Evolutionary conservation across 2,888 invertebrate genomes (phyloP), one percentile per base, ranked within the genome.

Genomic region (Epirrhoe tristata): DNA sequence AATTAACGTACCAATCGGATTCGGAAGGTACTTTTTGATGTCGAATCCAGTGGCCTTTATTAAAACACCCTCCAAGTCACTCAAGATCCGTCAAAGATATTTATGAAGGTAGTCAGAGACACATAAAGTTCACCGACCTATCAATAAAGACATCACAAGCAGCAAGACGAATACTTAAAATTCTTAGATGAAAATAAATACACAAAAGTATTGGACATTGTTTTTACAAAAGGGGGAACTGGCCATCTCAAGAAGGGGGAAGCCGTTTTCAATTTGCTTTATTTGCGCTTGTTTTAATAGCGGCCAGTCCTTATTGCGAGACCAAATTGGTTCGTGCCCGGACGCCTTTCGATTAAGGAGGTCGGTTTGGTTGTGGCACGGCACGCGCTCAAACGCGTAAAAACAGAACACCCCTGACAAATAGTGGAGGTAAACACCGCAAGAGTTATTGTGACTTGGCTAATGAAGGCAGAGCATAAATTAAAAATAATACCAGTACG

Each of bases 271-370:
- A 93, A 93, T 93, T 92, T 92, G 90, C 89, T 91, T 90, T 93
- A 91, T 93, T 93, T 93, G 91, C 88, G 87, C 90, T 90, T 91
- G 93, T 92, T 93, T 93, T 92, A 93, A 93, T 93, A 91, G 93
- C 89, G 87, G 86, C 86, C 87, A 85, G 86, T 90, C 85, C 90
- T 92, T 92, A 91, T 93, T 92, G 91, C 87, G 84, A 83, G 87
- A 85, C 90, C 90, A 91, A 92, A 93, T 92, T 93, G 91, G 88
- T 91, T 91, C 91, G 91, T 92, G 91, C 91, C 83, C 84, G 88
- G 85, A 82, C 90, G 91, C 87, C 88, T 88, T 90, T 90, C 88
- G 91, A 92, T 92, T 89, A 59, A 59, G 16, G 58, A 58, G 62
- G 43, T 58, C 54, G 58, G 54, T 62, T 61, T 36, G 54, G 55